These are phyloP conservation scores for Drosophila persimilis DNA, from an alignment of 1,140 invertebrate genomes.

Conservation along the genomic window DNA sequence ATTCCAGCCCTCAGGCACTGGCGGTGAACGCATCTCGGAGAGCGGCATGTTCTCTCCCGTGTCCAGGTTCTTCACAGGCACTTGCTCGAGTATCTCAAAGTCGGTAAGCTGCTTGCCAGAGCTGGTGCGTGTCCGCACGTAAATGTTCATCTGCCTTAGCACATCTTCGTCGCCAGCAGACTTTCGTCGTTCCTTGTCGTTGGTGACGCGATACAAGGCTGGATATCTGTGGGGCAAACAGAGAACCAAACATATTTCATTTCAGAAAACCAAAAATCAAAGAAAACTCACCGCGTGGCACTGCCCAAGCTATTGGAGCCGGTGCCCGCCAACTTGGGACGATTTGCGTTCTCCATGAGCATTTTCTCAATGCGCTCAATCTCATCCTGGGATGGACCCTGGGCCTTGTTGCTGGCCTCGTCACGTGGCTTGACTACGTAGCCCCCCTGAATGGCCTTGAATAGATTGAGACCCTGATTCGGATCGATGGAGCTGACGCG, in stretches of 20 bases:
- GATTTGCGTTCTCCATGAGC: conserved; percentile 73
- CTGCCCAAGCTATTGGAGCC: conserved; percentile 82
- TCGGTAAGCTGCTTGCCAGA: conserved; percentile 93
- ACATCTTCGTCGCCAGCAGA: conserved; percentile 90
- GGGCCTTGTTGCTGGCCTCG: conserved; percentile 88
- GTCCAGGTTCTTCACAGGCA: conserved; percentile 96
- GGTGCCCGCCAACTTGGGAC: conserved; percentile 76
- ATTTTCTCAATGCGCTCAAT: conserved; percentile 86
- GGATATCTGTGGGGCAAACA: conserved; percentile 56
- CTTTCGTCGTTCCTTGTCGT: conserved; percentile 87
- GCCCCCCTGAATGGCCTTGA: conserved; percentile 88
- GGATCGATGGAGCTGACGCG: conserved; percentile 83
- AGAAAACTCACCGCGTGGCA: conserved; percentile 64
- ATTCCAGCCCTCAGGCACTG: conserved; percentile 83
- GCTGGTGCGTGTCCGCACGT: conserved; percentile 91
- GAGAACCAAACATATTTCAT: not conserved
- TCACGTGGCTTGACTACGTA: conserved; percentile 92
- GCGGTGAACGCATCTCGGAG: conserved; percentile 81
- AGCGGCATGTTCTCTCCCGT: conserved; percentile 87
- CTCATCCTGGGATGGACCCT: conserved; percentile 85
- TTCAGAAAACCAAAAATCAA: not conserved
- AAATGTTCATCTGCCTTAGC: conserved; percentile 88
- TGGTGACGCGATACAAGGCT: conserved; percentile 65
- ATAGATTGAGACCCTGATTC: conserved; percentile 79
- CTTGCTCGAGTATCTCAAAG: conserved; percentile 95